These are phyloP conservation scores for Drosophila sechellia DNA, from an alignment of 1,140 invertebrate genomes.

Conservation along the genomic window DNA sequence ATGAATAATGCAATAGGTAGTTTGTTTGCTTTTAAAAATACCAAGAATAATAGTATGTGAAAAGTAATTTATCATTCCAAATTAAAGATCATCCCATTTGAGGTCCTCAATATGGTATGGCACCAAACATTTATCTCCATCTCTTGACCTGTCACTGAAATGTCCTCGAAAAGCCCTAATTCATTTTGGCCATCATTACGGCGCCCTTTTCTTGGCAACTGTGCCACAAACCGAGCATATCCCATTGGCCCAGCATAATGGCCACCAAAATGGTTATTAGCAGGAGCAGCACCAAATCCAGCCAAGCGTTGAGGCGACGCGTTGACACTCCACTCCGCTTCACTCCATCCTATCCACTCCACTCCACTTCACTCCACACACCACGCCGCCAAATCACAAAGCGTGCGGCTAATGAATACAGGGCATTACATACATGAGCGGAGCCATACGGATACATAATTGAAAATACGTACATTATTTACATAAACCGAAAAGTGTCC, in stretches of 20 bases:
- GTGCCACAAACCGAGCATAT: slow-evolving; percentile 38
- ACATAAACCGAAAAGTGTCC: slow-evolving; percentile 38
- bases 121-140: slow-evolving; percentile 1
- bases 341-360: neutral
- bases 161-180: slow-evolving; percentile 2
- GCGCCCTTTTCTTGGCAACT: slow-evolving; percentile 9
- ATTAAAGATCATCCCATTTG: neutral
- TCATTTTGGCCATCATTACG: slow-evolving; percentile 7
- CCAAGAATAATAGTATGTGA: neutral
- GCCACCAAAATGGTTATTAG: slow-evolving; percentile 55
- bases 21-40: neutral
- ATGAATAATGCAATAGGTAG: neutral
- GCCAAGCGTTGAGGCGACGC: slow-evolving; percentile 47
- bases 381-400: slow-evolving; percentile 13
- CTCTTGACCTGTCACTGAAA: neutral
- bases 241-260: slow-evolving; percentile 34
- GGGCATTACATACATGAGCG: slow-evolving; percentile 25
- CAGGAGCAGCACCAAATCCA: slow-evolving; percentile 25
- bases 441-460: slow-evolving; percentile 23
- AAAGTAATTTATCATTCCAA: neutral
- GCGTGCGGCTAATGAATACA: slow-evolving; percentile 55
- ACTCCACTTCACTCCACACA: slow-evolving; percentile 1
- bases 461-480: slow-evolving; percentile 36
- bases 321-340: slow-evolving; percentile 41
- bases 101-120: neutral